Evolutionary conservation across 2,113 vertebrate genomes (phyloP), one percentile per base, ranked within the genome.

Genomic region (Aldabrachelys gigantea): DNA sequence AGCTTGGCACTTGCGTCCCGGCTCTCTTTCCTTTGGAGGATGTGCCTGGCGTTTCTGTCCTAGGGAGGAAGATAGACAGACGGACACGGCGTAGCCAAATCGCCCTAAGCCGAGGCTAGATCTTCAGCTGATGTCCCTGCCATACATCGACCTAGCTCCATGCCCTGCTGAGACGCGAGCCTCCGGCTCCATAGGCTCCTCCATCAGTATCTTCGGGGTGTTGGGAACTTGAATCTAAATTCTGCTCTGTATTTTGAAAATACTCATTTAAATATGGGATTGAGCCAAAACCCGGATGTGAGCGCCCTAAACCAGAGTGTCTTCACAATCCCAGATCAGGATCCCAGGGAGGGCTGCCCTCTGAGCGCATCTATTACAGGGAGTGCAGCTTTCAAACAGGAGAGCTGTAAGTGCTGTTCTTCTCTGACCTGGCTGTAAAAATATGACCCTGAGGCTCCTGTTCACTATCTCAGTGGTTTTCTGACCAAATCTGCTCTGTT

Each of bases 241-340:
- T 84, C 38, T 19, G 41, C 29, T 50, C 84, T 62, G 38, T 9
- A 5, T 27, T 85, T 47, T 41, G 5, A 2, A 65, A 91, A 57
- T 1, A 11, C 25, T 22, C 69, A 1, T 10, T 50, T 81, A 31
- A 72, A 19, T 10, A n/a, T 1, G 1, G 1, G 35, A 1, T 25
- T 22, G 49, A 72, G 72, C 56, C 16, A 1, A 72, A 83, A 49
- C 3, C 5, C 4, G 83, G 49, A 16, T 8, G 16, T 14, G 89
- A 82, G 82, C 80, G 31, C 82, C 69, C 76, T 65, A 27, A 3
- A 29, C 31, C 27, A 56, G 62, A 41, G 3, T 11, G 5, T 21
- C 38, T 25, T 50, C 62, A 12, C 69, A 85, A 19, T 84, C 5
- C 3, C 80, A 16, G 80, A 44, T 0, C 38, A 29, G 56, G 7